Evolutionary conservation across 2,888 invertebrate genomes (phyloP), one percentile per base, ranked within the genome.

Genomic region (Orchesellides sinensis): DNA sequence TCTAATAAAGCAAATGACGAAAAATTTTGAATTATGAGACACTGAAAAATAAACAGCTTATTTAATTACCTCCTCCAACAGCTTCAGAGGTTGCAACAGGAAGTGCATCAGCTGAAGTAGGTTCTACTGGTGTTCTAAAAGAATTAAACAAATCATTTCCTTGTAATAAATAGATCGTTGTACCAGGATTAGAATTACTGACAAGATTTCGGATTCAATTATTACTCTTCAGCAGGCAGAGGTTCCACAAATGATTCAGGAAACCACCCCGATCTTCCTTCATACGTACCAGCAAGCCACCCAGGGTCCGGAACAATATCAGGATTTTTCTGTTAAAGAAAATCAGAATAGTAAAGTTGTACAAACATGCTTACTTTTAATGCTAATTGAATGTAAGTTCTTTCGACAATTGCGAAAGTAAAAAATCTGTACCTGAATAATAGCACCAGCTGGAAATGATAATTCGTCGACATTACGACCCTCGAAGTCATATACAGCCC

Each of bases 221-320:
- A 10, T 66, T 75, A 84, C 84, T 84, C 85, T 14, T 84, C 81
- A 10, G 73, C 77, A 32, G 85, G 59, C 17, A 84, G 59, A 21
- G 73, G 61, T 89, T 97, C 96, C 17, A 96, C 98, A 89, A 98
- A 98, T 0, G 97, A 96, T 90, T 98, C 97, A 0, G 98, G 98
- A 91, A 98, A 98, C 97, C 98, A 98, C 0, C 98, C 98, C 0
- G 95, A 95, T 85, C 95, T 94, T 2, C 97, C 98, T 89, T 96
- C 92, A 32, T 97, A 94, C 89, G 96, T 95, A 0, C 99, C 99
- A 87, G 97, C 96, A 88, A 96, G 91, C 98, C 99, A 99, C n/a
- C 98, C 99, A 0, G 98, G 98, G 89, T 99, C 99, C 0, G 97
- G 95, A 87, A 86, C 83, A 35, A 85, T 70, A 23, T 79, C 83